These are phyloP conservation scores for Leptestheria dahalacensis DNA, from an alignment of 1,140 invertebrate genomes.

Conservation along the genomic window DNA sequence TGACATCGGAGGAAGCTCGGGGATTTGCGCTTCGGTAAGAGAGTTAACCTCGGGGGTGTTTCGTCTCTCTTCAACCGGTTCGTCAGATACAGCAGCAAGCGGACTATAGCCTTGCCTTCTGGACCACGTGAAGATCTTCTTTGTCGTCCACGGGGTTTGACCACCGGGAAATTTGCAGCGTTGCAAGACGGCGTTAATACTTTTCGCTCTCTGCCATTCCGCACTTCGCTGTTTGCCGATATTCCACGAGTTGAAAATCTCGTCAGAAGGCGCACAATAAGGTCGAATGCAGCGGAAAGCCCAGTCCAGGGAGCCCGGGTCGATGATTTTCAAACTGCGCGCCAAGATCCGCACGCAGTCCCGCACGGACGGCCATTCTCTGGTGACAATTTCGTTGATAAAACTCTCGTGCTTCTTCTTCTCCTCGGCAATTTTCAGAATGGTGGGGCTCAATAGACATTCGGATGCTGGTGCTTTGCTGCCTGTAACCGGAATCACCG, in stretches of 20 bases:
- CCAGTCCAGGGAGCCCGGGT: slow-evolving; percentile 24
- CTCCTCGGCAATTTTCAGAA: background rate
- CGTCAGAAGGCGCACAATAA: slow-evolving; percentile 29
- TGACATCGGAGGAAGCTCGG: slow-evolving; percentile 17
- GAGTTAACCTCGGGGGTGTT: slow-evolving; percentile 5
- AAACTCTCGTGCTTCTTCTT: slow-evolving; percentile 1
- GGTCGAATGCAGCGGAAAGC: slow-evolving; percentile 32
- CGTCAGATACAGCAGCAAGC: slow-evolving; percentile 12
- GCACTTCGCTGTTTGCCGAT: slow-evolving; percentile 17
- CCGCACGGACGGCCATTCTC: slow-evolving; percentile 16
- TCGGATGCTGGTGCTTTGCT: background rate
- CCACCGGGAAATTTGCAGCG: slow-evolving; percentile 24
- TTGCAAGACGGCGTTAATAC: slow-evolving; percentile 26
- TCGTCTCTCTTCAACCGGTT: background rate
- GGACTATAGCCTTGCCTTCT: slow-evolving; percentile 33
- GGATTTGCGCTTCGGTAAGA: slow-evolving; percentile 18
- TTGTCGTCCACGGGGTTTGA: slow-evolving; percentile 31
- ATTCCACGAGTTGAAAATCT: slow-evolving; percentile 34
- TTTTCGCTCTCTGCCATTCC: slow-evolving; percentile 33
- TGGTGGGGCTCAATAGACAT: background rate
- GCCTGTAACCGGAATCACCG: too few relatives aligned
- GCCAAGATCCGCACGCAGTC: slow-evolving; percentile 27
- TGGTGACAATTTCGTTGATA: slow-evolving; percentile 16
- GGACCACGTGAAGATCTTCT: slow-evolving; percentile 36
- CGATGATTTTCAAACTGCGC: slow-evolving; percentile 27